These are phyloP conservation scores for Zophobas atratus DNA, from an alignment of 1,140 invertebrate genomes.

Conservation along the genomic window DNA sequence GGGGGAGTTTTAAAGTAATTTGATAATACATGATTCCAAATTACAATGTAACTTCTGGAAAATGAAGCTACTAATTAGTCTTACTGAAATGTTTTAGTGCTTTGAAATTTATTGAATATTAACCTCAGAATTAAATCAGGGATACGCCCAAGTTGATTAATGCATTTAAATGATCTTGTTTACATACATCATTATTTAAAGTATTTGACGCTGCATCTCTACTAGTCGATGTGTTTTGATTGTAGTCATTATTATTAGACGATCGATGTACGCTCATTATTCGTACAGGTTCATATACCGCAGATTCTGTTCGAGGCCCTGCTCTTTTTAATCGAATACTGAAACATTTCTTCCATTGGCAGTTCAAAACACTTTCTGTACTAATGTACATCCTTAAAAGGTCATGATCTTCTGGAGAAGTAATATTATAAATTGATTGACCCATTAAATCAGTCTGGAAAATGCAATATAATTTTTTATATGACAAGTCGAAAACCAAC, in stretches of 20 bases:
- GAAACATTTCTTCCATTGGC: constrained; percentile 69
- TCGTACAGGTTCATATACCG: constrained; percentile 78
- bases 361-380: constrained; percentile 66
- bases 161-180: neutral
- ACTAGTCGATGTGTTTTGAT: constrained; percentile 28
- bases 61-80: too few relatives aligned
- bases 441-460: constrained; percentile 88
- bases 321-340: constrained; percentile 74
- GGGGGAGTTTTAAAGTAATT: too few relatives aligned
- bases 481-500: constrained; percentile 41
- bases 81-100: too few relatives aligned
- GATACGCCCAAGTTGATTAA: too few relatives aligned
- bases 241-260: constrained; percentile 7
- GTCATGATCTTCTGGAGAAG: constrained; percentile 83
- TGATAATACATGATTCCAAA: too few relatives aligned
- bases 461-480: constrained; percentile 55
- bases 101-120: too few relatives aligned
- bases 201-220: constrained; percentile 43
- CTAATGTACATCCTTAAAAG: constrained; percentile 79
- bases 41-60: too few relatives aligned
- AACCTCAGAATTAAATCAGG: too few relatives aligned
- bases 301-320: constrained; percentile 76
- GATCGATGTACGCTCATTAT: constrained; percentile 67
- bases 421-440: constrained; percentile 84
- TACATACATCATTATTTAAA: constrained; percentile 59